These are phyloP conservation scores for Hydrophis major DNA, from an alignment of 2,797 vertebrate genomes.

Conservation along the genomic window DNA sequence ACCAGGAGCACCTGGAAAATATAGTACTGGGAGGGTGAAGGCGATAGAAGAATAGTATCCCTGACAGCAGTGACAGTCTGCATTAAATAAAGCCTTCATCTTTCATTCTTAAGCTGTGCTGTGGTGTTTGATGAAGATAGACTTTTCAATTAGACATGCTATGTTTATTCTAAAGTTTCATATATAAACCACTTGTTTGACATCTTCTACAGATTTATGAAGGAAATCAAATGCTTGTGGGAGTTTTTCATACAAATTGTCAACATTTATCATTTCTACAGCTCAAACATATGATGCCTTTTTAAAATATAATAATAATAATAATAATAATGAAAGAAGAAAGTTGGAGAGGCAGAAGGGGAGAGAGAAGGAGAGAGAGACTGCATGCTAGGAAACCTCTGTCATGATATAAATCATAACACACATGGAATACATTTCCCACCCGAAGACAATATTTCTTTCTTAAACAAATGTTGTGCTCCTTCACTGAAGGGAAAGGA, in stretches of 20 bases:
- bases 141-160: conserved; percentile 71
- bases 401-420: conserved; percentile 77
- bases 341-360: conserved; percentile 30
- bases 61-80: conserved; percentile 47
- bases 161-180: conserved; percentile 71
- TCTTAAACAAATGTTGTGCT: conserved; percentile 77
- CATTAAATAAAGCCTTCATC: conserved; percentile 56
- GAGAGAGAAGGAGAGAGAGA: background rate
- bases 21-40: conserved; percentile 55
- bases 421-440: conserved; percentile 82
- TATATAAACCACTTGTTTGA: conserved; percentile 55
- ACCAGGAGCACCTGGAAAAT: conserved; percentile 57
- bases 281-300: conserved; percentile 63
- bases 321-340: conserved; percentile 30
- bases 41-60: conserved; percentile 51
- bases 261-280: conserved; percentile 69
- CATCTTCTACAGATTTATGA: conserved; percentile 67
- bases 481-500: conserved; percentile 70
- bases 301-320: background rate
- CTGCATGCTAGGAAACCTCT: conserved; percentile 71
- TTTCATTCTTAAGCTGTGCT: conserved; percentile 59
- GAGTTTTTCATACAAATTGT: conserved; percentile 71
- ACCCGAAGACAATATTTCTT: conserved; percentile 79
- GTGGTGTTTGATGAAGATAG: conserved; percentile 58
- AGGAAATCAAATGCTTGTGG: conserved; percentile 68